Evolutionary conservation across 2,888 invertebrate genomes (phyloP).

Genomic region (Candidula unifasciata): DNA sequence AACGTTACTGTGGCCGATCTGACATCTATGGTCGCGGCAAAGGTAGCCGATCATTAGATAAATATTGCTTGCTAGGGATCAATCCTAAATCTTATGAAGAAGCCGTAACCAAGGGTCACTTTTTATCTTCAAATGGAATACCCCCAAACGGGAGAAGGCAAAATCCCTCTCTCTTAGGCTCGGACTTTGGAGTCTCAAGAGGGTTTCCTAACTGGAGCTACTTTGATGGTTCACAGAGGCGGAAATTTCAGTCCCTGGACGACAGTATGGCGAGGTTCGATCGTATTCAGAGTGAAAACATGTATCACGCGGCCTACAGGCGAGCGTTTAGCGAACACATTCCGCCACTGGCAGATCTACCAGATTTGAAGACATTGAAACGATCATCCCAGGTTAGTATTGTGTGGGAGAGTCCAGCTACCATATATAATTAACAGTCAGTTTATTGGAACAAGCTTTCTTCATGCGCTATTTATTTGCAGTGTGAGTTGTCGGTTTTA

Average conservation of each 20-base stretch:
- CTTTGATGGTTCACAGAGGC: background rate
- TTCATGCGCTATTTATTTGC: no score
- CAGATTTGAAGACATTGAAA: background rate
- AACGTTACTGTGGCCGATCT: background rate
- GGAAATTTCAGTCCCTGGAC: conserved; percentile 31
- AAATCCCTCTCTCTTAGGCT: background rate
- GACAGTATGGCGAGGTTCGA: background rate
- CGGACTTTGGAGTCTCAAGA: background rate
- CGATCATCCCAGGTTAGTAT: conserved; percentile 25
- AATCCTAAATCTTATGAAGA: background rate
- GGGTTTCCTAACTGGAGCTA: background rate
- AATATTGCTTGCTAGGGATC: conserved; percentile 2
- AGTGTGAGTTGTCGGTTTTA: no score
- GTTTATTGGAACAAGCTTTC: no score
- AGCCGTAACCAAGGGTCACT: conserved; percentile 1
- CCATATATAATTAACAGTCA: no score
- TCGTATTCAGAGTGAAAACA: background rate
- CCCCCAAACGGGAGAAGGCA: background rate
- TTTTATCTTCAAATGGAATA: background rate
- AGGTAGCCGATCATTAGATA: background rate
- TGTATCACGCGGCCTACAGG: conserved; percentile 4
- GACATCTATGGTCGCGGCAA: background rate
- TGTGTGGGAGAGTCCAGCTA: no score
- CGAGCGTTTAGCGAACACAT: conserved; percentile 22
- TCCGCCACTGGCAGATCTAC: background rate